Evolutionary conservation across 1,140 invertebrate species (phyloP).

Genomic region (Drosophila willistoni): DNA sequence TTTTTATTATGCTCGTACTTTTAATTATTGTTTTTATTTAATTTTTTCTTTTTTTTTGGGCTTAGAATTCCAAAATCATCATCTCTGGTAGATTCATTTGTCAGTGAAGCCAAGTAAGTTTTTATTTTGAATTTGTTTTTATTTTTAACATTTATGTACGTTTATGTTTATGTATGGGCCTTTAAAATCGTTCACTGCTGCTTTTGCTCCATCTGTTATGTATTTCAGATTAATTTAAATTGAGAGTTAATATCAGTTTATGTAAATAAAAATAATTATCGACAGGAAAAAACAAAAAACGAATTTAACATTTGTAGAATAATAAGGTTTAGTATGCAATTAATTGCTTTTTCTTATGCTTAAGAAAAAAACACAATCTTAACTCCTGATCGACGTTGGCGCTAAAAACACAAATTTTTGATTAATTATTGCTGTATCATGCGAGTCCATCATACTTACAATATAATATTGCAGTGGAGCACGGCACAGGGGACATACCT

Average conservation of each 20-base stretch:
- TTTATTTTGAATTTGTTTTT: conserved; percentile 14
- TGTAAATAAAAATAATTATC: no score
- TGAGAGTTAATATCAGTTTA: no score
- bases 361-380: conserved; percentile 13
- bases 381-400: not conserved
- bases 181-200: not conserved
- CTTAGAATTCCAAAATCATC: conserved; percentile 60
- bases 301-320: not conserved
- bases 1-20: not conserved
- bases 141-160: conserved; percentile 7
- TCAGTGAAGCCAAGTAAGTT: conserved; percentile 80
- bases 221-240: no score
- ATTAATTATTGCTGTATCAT: no score
- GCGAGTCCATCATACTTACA: conserved; percentile 31
- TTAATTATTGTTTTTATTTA: conserved; percentile 7
- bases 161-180: no score
- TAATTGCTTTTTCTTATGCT: not conserved
- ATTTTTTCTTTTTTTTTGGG: conserved; percentile 20
- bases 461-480: conserved; percentile 52
- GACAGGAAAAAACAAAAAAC: conserved; percentile 10
- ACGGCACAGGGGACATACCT: conserved; percentile 53
- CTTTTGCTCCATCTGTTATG: no score
- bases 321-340: not conserved
- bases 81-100: conserved; percentile 74
- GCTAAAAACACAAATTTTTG: conserved; percentile 6